Base-by-base conservation (phyloP, 2,888 invertebrate genomes). In the Lycia hirtaria region DNA sequence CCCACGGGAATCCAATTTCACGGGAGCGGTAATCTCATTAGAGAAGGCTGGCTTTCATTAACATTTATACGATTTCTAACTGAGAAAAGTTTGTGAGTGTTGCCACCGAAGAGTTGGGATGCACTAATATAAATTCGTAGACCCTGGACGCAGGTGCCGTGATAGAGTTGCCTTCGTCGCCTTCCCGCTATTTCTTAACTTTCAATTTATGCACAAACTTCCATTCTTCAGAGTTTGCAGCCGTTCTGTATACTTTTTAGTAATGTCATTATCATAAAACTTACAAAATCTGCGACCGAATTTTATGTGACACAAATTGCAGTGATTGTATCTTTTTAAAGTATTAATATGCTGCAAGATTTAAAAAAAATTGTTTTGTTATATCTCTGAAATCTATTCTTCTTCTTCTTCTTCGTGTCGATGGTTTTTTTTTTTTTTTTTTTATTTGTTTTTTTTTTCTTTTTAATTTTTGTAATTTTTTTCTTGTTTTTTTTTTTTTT, bases 1-100 rank as follows among this genome's bases (percentile, higher is more conserved):
- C 87, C 78, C 81, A 78, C 80, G 85, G 71, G 84, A 84, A 88
- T 88, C 85, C 86, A 90, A 90, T 90, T 89, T 87, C 83, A 86
- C 85, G 81, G 84, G 78, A 84, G 77, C 83, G 79, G 83, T 90
- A 92, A 92, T 89, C 88, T 89, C 84, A 88, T 90, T 91, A 90
- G 85, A 77, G 80, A 80, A 81, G 84, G 81, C 88, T 88, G 85
- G 81, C 83, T 84, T 91, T 90, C 88, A 90, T 90, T 90, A 91
- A 85, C 86, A 88, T 91, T 90, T 89, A 88, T 88, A 85, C 81
- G 86, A 87, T 86, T 84, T 88, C 83, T 77, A 75, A 72, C 70
- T 72, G 75, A 76, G 79, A 73, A 81, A 87, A 87, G 82, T 87
- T 87, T 75, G 73, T 68, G 78, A 75, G 72, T 69, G 73, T 70